Base-by-base conservation (phyloP, 2,888 invertebrate genomes). In the Tanypteryx hageni region DNA sequence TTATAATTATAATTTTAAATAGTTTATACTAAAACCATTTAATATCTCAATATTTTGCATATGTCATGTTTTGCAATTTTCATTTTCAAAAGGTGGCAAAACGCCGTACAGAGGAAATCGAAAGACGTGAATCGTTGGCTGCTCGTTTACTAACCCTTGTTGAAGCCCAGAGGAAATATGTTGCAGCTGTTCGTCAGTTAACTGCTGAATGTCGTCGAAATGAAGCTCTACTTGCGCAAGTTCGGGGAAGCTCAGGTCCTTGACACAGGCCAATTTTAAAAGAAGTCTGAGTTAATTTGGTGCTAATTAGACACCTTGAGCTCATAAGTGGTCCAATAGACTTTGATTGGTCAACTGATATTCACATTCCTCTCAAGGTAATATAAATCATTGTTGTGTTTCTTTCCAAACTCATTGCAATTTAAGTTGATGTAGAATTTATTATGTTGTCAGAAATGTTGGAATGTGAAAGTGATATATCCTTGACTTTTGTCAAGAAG, bases 111-210 rank as follows among this genome's bases (percentile, higher is more conserved):
- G 97, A 97, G 93, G 97, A 97, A 94, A 97, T 97, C 94, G 96
- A 96, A 94, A 96, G 96, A 92, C 95, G 97, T 92, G 97, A 98
- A 94, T 95, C 96, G 92, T 95, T 97, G 58, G 97, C 97, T 94
- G 96, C 96, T 85, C 95, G 96, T 93, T 94, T 97, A 84, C 96
- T 96, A 93, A 95, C 95, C 81, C 94, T 97, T 85, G 95, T 96
- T 59, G 98, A 98, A 93, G 96, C 97, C 93, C 97, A 98, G 94
- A 95, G 98, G 92, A 96, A 97, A 93, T 98, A 98, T 95, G 97
- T 97, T 83, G 96, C 96, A 86, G 97, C 97, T 76, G 97, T 98
- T 59, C 96, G 97, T 94, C 97, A 98, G 94, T 96, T 98, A 92
- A 97, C 97, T 93, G 96, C 97, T 93, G 97, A 97, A 94, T 97